A percentile compares a stretch with the other conserved stretches of the same genome.
These are phyloP conservation scores for Vireo altiloquus DNA, from an alignment of 2,113 vertebrate genomes.

Conservation along the genomic window DNA sequence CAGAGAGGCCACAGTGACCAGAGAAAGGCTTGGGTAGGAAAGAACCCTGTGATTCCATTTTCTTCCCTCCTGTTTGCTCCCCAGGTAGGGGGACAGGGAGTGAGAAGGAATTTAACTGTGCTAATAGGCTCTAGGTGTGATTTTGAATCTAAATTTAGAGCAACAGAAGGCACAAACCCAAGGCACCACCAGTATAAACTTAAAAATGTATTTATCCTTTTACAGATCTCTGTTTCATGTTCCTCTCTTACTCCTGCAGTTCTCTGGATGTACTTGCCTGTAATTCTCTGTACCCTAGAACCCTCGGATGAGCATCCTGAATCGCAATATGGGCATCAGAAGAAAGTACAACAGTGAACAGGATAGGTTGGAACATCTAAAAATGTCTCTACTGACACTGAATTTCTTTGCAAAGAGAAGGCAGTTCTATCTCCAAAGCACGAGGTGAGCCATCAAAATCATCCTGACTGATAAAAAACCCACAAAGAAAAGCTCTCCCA, in stretches of 20 bases:
- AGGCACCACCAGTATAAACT: neutral
- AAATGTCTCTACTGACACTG: neutral
- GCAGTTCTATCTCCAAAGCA: neutral
- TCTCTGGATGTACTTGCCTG: neutral
- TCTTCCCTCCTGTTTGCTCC: neutral
- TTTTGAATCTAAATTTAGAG: neutral
- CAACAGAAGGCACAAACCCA: neutral
- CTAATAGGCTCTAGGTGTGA: neutral
- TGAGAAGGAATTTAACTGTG: neutral
- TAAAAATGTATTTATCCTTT: neutral
- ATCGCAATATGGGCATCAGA: constrained; percentile 9
- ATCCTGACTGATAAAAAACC: neutral
- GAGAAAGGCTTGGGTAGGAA: neutral
- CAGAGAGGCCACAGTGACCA: neutral
- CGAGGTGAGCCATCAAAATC: neutral
- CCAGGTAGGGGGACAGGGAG: neutral
- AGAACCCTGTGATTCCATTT: neutral
- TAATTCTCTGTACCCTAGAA: neutral
- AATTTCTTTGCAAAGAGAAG: neutral
- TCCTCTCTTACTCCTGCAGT: neutral
- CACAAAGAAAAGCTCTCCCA: neutral
- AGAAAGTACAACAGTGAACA: neutral
- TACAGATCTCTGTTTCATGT: neutral
- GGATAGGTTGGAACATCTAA: neutral
- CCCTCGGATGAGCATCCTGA: constrained; percentile 43